A percentile compares a stretch with the other conserved stretches of the same genome.
Evolutionary conservation across 2,888 invertebrate species (phyloP).

Genomic region (Mesorhabditis spiculigera): DNA sequence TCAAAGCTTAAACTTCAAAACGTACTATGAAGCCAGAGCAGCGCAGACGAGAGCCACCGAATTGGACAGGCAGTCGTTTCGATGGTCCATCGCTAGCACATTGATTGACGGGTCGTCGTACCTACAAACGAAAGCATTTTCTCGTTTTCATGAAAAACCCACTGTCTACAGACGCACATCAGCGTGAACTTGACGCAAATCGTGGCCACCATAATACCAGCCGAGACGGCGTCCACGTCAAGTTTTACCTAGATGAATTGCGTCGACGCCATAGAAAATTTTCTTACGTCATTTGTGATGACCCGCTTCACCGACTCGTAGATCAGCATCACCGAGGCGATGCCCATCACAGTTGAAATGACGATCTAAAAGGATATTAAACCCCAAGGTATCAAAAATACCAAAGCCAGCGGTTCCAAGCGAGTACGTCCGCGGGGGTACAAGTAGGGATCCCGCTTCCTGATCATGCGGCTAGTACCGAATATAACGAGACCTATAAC

Average conservation of each 20-base stretch:
- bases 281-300: background rate
- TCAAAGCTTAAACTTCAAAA: background rate
- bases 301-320: slow-evolving; percentile 40
- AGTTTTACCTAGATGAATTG: slow-evolving; percentile 18
- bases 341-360: slow-evolving; percentile 63
- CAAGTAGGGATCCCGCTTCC: slow-evolving; percentile 59
- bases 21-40: slow-evolving; percentile 26
- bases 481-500: slow-evolving; percentile 23
- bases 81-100: slow-evolving; percentile 62
- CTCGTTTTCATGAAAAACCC: slow-evolving; percentile 15
- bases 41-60: slow-evolving; percentile 62
- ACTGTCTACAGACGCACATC: slow-evolving; percentile 50
- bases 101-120: slow-evolving; percentile 55
- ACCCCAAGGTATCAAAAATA: slow-evolving; percentile 22
- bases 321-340: slow-evolving; percentile 61
- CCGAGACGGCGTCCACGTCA: slow-evolving; percentile 47
- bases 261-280: background rate
- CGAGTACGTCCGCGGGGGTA: slow-evolving; percentile 63
- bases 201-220: slow-evolving; percentile 54
- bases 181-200: slow-evolving; percentile 46
- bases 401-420: slow-evolving; percentile 61
- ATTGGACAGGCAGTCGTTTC: slow-evolving; percentile 64
- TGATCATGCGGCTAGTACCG: slow-evolving; percentile 56
- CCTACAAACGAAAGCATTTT: slow-evolving; percentile 41
- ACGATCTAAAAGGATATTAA: slow-evolving; percentile 43